Percentiles rank a stretch among this genome's conserved stretches.
Conservation (phyloP, 2,888 invertebrate genomes). For the Augochlorella aurata region DNA sequence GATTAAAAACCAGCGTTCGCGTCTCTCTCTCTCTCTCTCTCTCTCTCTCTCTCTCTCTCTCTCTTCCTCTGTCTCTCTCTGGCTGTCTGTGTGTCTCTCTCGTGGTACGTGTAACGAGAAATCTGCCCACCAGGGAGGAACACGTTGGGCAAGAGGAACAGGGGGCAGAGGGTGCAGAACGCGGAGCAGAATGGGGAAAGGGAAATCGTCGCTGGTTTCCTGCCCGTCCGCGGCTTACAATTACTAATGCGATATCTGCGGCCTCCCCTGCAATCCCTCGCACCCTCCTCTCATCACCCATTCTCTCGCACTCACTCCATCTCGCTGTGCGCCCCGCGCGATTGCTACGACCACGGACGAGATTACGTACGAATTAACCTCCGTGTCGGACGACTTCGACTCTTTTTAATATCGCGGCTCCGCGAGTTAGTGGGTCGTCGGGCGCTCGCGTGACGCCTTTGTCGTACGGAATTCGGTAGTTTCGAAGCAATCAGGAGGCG, state of each 20-base stretch:
- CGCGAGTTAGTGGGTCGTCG: conserved; percentile 22
- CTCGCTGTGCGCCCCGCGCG: background rate
- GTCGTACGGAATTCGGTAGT: conserved; percentile 16
- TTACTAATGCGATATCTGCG: conserved; percentile 35
- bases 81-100: background rate
- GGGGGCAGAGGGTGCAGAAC: background rate
- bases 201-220: conserved; percentile 10
- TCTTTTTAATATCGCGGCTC: conserved; percentile 17
- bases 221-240: conserved; percentile 17
- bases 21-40: conserved; percentile 1
- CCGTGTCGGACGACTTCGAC: conserved; percentile 2
- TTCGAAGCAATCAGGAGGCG: conserved; percentile 16
- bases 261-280: background rate
- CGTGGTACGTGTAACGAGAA: conserved; percentile 18
- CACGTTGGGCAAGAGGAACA: background rate
- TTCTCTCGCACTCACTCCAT: background rate
- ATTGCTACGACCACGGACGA: conserved; percentile 17
- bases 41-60: background rate
- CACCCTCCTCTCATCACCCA: background rate
- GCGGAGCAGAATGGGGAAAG: background rate
- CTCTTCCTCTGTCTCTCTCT: background rate
- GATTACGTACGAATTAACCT: conserved; percentile 40
- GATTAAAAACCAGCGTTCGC: conserved; percentile 45
- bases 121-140: conserved; percentile 14
- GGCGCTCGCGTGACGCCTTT: conserved; percentile 14